phyloP scores from a whole-genome alignment of 2,113 vertebrate species.

The Notiomystis cincta region DNA sequence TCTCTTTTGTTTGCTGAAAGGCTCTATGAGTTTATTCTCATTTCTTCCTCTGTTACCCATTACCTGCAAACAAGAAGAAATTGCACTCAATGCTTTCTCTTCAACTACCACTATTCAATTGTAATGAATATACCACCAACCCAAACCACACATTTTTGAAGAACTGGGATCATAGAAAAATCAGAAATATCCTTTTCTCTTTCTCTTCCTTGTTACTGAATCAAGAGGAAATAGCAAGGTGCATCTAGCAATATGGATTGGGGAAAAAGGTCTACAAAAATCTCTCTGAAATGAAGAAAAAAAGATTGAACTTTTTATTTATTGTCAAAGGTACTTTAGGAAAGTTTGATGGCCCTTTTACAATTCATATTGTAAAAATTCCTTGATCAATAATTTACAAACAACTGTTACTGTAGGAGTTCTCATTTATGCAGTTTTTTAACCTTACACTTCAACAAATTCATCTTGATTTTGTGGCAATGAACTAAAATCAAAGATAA shows the following conservation, averaged over 20 bases:
- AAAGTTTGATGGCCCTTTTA: conserved; percentile 29
- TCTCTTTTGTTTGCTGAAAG: not conserved
- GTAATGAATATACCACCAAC: not conserved
- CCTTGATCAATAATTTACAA: conserved; percentile 53
- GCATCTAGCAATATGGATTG: not conserved
- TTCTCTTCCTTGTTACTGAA: not conserved
- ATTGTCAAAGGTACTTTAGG: conserved; percentile 10
- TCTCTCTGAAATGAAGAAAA: not conserved
- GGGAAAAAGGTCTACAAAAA: not conserved
- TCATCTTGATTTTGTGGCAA: conserved; percentile 64
- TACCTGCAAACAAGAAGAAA: not conserved
- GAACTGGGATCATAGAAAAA: not conserved
- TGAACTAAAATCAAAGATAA: conserved; percentile 71
- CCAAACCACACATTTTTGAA: not conserved
- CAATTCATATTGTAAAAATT: conserved; percentile 20
- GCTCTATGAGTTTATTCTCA: not conserved
- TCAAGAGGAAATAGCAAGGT: conserved; percentile 1
- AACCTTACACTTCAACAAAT: conserved; percentile 61
- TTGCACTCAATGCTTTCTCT: not conserved
- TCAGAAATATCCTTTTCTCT: not conserved
- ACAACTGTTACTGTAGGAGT: conserved; percentile 51
- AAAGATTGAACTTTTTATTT: conserved; percentile 39
- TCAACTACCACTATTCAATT: not conserved
- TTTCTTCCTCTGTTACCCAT: not conserved
- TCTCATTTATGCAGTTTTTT: conserved; percentile 53